These are phyloP conservation scores for Coenonympha arcania DNA, from an alignment of 2,888 invertebrate species.

Conservation along the genomic window DNA sequence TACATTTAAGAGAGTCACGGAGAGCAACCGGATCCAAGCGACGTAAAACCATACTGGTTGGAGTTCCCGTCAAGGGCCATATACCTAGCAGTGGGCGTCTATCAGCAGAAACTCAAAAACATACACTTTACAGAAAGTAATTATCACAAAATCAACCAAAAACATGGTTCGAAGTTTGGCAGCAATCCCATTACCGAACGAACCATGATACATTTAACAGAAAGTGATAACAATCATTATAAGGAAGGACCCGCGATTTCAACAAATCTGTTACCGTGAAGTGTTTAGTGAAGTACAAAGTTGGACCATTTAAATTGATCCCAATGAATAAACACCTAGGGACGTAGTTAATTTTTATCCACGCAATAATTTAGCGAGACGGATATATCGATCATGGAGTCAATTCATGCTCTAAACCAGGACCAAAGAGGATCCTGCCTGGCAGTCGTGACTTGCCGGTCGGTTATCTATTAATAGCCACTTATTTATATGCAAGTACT, in stretches of 20 bases:
- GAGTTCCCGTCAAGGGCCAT: too few relatives aligned
- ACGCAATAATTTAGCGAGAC: conserved; percentile 11
- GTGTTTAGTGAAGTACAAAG: not conserved
- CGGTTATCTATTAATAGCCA: conserved; percentile 2
- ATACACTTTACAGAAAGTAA: too few relatives aligned
- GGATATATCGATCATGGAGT: conserved; percentile 14
- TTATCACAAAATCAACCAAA: too few relatives aligned
- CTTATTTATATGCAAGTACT: conserved; percentile 4
- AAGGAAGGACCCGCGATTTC: not conserved
- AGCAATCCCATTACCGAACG: too few relatives aligned
- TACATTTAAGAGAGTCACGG: too few relatives aligned
- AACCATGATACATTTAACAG: too few relatives aligned
- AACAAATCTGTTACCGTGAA: not conserved
- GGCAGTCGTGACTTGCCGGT: conserved; percentile 8
- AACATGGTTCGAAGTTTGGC: too few relatives aligned
- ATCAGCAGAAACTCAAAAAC: too few relatives aligned
- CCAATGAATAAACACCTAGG: not conserved
- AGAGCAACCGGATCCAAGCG: too few relatives aligned
- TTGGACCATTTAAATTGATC: not conserved
- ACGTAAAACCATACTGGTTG: too few relatives aligned
- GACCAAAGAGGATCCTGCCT: conserved; percentile 8
- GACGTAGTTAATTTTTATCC: conserved; percentile 12
- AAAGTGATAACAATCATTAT: too few relatives aligned
- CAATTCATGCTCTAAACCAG: conserved; percentile 11
- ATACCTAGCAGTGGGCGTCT: too few relatives aligned